Evolutionary conservation across 2,113 vertebrate species (phyloP).

Genomic region (Xiphorhynchus elegans): DNA sequence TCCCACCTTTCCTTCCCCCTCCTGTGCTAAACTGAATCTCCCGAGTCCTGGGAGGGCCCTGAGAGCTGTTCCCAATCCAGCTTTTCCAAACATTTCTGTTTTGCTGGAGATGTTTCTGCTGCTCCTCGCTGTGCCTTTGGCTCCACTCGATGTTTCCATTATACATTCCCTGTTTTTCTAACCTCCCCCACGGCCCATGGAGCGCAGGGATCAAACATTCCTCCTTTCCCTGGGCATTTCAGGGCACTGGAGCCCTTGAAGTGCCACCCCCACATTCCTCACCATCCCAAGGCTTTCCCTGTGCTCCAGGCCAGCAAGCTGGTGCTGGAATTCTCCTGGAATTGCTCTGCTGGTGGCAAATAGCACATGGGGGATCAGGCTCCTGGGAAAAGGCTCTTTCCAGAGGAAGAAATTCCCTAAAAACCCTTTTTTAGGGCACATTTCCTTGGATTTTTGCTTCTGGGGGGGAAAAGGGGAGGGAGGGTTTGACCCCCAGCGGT

Average conservation of each 20-base stretch:
- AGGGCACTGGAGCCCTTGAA: background rate
- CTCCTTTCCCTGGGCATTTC: background rate
- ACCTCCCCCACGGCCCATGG: background rate
- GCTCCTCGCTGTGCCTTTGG: background rate
- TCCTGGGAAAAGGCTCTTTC: background rate
- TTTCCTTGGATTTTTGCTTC: background rate
- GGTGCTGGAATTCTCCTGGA: background rate
- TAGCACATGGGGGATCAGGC: background rate
- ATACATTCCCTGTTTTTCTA: background rate
- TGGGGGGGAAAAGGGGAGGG: background rate
- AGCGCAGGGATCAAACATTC: background rate
- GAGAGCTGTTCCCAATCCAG: background rate
- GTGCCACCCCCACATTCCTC: background rate
- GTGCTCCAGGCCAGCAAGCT: background rate
- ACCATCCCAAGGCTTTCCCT: background rate
- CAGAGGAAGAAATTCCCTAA: background rate
- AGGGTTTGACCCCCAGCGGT: background rate
- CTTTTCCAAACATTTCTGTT: background rate
- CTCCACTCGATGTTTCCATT: background rate
- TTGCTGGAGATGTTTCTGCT: background rate
- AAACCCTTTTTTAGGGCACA: background rate
- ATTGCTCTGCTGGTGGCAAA: background rate
- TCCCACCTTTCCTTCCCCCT: too few species aligned
- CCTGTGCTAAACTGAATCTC: background rate
- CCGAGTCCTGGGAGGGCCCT: background rate